phyloP scores from a whole-genome alignment of 2,797 vertebrate species.

The Pelochelys cantorii region DNA sequence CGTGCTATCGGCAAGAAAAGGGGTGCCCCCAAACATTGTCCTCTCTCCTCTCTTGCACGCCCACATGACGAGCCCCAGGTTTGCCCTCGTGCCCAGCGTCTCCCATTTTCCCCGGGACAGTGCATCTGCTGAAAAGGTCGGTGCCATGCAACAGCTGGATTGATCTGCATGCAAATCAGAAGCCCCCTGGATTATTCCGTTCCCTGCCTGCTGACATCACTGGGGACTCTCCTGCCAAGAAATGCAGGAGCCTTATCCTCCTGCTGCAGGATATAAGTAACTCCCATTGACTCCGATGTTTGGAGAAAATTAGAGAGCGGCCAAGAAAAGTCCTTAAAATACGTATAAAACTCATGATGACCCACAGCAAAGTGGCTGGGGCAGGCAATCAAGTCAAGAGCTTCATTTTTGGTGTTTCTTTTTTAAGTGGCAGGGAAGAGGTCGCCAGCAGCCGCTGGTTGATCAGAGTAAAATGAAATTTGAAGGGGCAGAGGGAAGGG shows the following conservation, averaged over 20 bases:
- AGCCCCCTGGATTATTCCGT: background rate
- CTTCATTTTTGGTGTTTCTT: rapidly evolving
- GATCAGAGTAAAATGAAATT: background rate
- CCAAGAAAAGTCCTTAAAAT: slow-evolving; percentile 52
- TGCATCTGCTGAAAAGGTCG: background rate
- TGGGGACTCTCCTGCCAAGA: background rate
- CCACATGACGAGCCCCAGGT: background rate
- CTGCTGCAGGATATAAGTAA: background rate
- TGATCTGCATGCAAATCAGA: background rate
- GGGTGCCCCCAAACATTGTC: background rate
- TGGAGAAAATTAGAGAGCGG: background rate
- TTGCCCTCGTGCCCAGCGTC: background rate
- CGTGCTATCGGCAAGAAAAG: background rate
- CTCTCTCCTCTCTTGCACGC: background rate
- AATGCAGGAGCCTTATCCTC: slow-evolving; percentile 10
- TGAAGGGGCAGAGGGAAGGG: background rate
- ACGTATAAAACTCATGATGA: background rate
- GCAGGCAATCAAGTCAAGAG: background rate
- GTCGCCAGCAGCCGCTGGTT: background rate
- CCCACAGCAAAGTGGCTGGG: background rate
- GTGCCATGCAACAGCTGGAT: background rate
- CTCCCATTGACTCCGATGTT: rapidly evolving
- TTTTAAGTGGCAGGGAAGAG: background rate
- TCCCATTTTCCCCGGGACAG: background rate
- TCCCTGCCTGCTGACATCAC: background rate